These are phyloP conservation scores for Alcedo quadribrachys DNA, from an alignment of 2,797 vertebrate genomes.

Conservation along the genomic window DNA sequence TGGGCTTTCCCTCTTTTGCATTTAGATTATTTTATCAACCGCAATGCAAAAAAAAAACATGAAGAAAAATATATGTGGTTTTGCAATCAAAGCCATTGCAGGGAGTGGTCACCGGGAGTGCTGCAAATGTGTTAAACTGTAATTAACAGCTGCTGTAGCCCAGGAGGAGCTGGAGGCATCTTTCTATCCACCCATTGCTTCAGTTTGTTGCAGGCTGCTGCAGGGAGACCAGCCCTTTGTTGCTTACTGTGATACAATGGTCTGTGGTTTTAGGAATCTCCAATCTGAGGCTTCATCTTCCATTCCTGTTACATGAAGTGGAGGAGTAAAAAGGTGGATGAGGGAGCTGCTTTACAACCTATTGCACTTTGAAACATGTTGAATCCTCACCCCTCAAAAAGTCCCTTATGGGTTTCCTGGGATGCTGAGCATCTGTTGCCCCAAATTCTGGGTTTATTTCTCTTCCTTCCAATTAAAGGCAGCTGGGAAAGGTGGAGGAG, in stretches of 20 bases:
- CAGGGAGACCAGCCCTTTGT: background rate
- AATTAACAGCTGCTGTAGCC: background rate
- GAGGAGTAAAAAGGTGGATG: background rate
- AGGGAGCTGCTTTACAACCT: background rate
- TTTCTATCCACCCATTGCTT: background rate
- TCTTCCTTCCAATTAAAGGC: background rate
- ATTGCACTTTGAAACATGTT: background rate
- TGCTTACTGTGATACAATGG: background rate
- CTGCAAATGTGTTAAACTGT: background rate
- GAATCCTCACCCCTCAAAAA: background rate
- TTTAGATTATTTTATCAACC: background rate
- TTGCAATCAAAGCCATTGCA: conserved; percentile 4
- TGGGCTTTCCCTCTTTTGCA: background rate
- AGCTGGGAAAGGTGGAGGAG: background rate
- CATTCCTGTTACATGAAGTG: background rate
- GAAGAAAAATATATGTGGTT: background rate
- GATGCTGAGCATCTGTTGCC: background rate
- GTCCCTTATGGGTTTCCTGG: background rate
- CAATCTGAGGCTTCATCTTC: background rate
- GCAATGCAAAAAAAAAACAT: background rate
- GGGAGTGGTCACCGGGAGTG: background rate
- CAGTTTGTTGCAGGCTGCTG: background rate
- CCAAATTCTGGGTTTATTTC: background rate
- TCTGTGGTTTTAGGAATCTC: background rate
- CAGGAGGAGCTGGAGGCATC: background rate